Evolutionary conservation across 1,140 invertebrate species (phyloP).

Genomic region (Drosophila navojoa): DNA sequence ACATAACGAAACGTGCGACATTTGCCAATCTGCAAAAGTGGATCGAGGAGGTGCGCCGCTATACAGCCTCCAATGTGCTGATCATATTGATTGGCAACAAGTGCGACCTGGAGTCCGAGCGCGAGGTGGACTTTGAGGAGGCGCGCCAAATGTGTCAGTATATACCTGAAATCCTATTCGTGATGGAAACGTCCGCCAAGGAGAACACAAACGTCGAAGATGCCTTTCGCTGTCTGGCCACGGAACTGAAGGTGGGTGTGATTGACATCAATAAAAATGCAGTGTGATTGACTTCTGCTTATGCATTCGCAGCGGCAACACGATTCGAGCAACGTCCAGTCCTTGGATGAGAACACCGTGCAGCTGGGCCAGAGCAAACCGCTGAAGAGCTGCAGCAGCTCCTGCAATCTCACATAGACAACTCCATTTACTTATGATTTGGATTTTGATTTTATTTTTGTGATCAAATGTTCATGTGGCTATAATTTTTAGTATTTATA

Average conservation of each 20-base stretch:
- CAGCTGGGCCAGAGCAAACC: conserved; percentile 78
- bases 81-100: conserved; percentile 96
- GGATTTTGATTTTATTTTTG: conserved; percentile 52
- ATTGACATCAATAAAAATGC: not conserved
- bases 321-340: conserved; percentile 64
- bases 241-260: conserved; percentile 91
- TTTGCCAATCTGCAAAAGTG: conserved; percentile 95
- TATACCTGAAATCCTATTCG: conserved; percentile 92
- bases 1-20: conserved; percentile 95
- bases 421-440: not conserved
- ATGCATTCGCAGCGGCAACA: conserved; percentile 61
- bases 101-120: conserved; percentile 91
- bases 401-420: conserved; percentile 80
- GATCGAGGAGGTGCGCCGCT: conserved; percentile 97
- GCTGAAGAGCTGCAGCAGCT: conserved; percentile 79
- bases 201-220: conserved; percentile 97
- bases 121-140: conserved; percentile 93
- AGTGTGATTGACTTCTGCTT: not conserved
- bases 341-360: conserved; percentile 67
- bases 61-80: conserved; percentile 95
- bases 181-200: conserved; percentile 96
- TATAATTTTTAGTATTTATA: conserved; percentile 62
- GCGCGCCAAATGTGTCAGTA: conserved; percentile 93
- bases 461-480: conserved; percentile 75
- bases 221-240: conserved; percentile 94